phyloP scores from a whole-genome alignment of 2,888 invertebrate species.

The Sialis lutaria region DNA sequence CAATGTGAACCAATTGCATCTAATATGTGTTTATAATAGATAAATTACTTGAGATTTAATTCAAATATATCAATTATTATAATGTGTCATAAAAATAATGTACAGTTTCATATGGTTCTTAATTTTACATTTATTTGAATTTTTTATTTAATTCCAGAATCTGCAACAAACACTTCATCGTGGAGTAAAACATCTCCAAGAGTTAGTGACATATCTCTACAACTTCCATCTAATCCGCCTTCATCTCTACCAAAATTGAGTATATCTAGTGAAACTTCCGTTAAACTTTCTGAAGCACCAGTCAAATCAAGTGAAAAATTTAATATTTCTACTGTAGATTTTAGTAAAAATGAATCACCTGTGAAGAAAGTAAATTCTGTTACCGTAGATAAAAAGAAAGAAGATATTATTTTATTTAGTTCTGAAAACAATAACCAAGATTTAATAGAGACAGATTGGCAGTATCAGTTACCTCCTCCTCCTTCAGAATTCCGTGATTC shows the following conservation, averaged over 20 bases:
- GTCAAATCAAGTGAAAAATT: neutral
- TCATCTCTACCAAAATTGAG: neutral
- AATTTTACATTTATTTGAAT: too few relatives aligned
- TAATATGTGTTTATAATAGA: too few relatives aligned
- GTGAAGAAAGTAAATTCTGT: neutral
- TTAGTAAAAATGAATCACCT: neutral
- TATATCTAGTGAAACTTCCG: neutral
- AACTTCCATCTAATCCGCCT: neutral
- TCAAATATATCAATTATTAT: too few relatives aligned
- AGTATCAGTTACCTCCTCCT: conserved; percentile 39
- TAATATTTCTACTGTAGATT: neutral
- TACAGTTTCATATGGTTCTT: too few relatives aligned
- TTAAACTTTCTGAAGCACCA: neutral
- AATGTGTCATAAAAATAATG: too few relatives aligned
- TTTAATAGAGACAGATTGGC: conserved; percentile 25
- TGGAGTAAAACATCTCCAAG: neutral
- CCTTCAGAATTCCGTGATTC: conserved; percentile 36
- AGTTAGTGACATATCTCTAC: neutral
- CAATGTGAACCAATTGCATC: too few relatives aligned
- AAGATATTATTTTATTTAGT: neutral
- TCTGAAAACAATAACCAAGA: neutral
- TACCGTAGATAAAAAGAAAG: neutral
- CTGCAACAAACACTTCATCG: neutral
- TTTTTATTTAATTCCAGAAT: neutral
- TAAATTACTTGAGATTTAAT: too few relatives aligned